Percentiles rank a stretch among this genome's conserved stretches.
phyloP scores from a whole-genome alignment of 2,888 invertebrate species.

The Dynastes hyllus region DNA sequence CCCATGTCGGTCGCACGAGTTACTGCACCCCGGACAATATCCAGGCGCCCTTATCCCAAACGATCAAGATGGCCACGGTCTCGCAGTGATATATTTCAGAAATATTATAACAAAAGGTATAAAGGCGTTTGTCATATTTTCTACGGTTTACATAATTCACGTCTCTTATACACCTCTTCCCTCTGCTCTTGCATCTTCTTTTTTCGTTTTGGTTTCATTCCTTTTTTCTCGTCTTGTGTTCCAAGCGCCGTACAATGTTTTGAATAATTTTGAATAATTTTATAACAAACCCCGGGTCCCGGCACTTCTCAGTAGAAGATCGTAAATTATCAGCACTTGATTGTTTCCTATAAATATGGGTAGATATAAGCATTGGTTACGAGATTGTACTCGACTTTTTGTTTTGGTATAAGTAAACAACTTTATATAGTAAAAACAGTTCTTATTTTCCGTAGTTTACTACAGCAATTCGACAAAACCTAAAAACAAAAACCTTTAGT shows the following conservation, averaged over 20 bases:
- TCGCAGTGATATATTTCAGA: slow-evolving; percentile 66
- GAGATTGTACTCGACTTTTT: slow-evolving; percentile 12
- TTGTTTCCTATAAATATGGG: slow-evolving; percentile 55
- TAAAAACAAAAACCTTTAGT: no score
- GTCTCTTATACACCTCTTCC: slow-evolving; percentile 53
- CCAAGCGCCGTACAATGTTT: slow-evolving; percentile 61
- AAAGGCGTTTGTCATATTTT: slow-evolving; percentile 69
- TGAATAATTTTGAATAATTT: slow-evolving; percentile 70
- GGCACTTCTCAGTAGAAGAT: slow-evolving; percentile 62
- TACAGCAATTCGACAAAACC: no score
- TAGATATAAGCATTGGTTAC: background rate
- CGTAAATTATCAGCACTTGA: slow-evolving; percentile 60
- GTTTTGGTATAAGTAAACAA: slow-evolving; percentile 23
- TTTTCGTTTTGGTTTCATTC: slow-evolving; percentile 52
- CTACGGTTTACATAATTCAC: slow-evolving; percentile 70
- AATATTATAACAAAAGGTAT: slow-evolving; percentile 68
- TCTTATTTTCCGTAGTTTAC: no score
- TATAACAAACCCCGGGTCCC: slow-evolving; percentile 61
- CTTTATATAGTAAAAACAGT: background rate
- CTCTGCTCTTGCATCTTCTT: slow-evolving; percentile 40
- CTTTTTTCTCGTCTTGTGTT: slow-evolving; percentile 54
- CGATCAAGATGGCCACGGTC: slow-evolving; percentile 53
- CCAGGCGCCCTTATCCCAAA: slow-evolving; percentile 67
- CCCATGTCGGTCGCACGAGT: no score
- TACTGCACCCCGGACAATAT: slow-evolving; percentile 33